Percentiles rank a stretch among this genome's conserved stretches.
Conservation (phyloP, 2,797 vertebrate species). For the Pterois miles region DNA sequence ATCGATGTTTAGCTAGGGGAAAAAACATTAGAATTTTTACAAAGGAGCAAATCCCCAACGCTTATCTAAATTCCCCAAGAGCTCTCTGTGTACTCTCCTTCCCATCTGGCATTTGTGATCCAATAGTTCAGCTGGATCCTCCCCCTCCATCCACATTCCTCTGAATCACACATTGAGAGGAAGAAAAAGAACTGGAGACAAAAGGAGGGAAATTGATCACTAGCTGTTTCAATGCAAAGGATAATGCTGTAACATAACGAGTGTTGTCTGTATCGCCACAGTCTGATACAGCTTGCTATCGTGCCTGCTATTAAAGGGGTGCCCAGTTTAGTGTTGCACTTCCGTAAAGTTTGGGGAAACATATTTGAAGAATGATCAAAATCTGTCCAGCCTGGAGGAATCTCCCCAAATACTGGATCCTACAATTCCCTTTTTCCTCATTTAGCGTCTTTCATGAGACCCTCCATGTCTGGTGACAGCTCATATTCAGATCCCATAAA, state of each 20-base stretch:
- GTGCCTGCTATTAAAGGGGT: neutral
- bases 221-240: neutral
- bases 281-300: neutral
- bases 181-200: neutral
- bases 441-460: neutral
- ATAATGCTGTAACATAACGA: neutral
- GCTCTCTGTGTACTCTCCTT: constrained; percentile 30
- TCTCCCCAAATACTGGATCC: neutral
- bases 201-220: neutral
- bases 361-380: neutral
- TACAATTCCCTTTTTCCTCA: neutral
- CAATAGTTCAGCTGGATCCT: constrained; percentile 9
- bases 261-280: neutral
- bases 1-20: constrained; percentile 38
- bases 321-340: neutral
- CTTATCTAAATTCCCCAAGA: constrained; percentile 38
- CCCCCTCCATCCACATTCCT: neutral
- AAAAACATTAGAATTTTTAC: constrained; percentile 42
- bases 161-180: neutral
- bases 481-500: neutral
- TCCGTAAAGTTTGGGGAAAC: neutral
- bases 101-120: constrained; percentile 50
- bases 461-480: neutral
- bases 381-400: fast-evolving
- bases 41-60: constrained; percentile 34